Base-by-base conservation (phyloP, 2,113 vertebrate genomes). In the Nibea coibor region DNA sequence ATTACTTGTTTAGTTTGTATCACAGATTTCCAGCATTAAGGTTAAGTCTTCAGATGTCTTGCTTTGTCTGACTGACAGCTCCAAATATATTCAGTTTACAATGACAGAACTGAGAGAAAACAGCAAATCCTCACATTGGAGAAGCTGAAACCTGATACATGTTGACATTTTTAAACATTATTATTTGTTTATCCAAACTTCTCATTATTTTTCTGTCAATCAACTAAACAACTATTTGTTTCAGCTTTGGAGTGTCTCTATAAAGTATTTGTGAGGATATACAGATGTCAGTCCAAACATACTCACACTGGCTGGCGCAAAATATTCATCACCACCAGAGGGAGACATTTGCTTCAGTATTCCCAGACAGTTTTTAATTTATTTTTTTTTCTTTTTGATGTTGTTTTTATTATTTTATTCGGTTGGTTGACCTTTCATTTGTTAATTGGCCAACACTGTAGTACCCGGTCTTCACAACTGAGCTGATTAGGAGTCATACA, bases 301-400 rank as follows among this genome's bases (percentile, higher is more conserved):
- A 54, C 5, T 47, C 19, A 43, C 12, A 45, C 35, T 39, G 35
- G 8, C 35, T 39, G 35, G 50, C 10, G 28, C 14, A 47, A 11
- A 11, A 3, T 35, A 2, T 69, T 6, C 11, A 0, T 28, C 54
- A 69, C 88, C 93, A 88, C 80, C n/a, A 90, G 93, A 79, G 88
- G 92, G 93, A 81, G 88, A 82, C 82, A 88, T 87, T 83, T 74
- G 1, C 24, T 48, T 26, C 8, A 16, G 3, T 22, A 0, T 39
- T 45, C n/a, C 57, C 5, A 69, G 20, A 17, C 4, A 71, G 24
- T 71, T 80, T 1, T n/a, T 15, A 4, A 47, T 22, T 75, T 16
- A 8, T 20, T 1, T 66, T 5, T 5, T 69, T 61, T 69, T 24
- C 15, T 39, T 35, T 78, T 62, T 31, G 20, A 48, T 10, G 10